Percentiles rank a stretch among this genome's conserved stretches.
phyloP scores from a whole-genome alignment of 2,113 vertebrate genomes.

The Saccopteryx bilineata region DNA sequence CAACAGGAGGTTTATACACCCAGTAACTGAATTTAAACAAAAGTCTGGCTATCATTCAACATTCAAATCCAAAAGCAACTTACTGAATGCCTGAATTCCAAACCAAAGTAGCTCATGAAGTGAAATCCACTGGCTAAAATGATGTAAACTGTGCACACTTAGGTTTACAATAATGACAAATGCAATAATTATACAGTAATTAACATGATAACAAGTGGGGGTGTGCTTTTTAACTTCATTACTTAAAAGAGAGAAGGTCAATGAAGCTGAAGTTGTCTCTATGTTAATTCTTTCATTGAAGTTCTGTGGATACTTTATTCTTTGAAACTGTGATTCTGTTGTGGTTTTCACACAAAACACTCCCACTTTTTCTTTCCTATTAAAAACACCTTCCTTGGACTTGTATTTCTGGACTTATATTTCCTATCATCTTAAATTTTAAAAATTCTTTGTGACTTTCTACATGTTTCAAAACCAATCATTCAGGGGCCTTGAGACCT shows the following conservation, averaged over 20 bases:
- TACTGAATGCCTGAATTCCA: slow-evolving; percentile 34
- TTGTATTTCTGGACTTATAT: slow-evolving; percentile 50
- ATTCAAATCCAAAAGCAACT: slow-evolving; percentile 63
- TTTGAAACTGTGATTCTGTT: background rate
- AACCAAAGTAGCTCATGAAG: slow-evolving; percentile 40
- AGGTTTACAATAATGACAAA: slow-evolving; percentile 22
- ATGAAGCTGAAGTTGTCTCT: background rate
- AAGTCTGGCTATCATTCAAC: slow-evolving; percentile 55
- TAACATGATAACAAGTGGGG: background rate
- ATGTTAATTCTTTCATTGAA: background rate
- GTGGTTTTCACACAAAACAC: background rate
- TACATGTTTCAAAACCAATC: slow-evolving; percentile 50
- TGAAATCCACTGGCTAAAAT: slow-evolving; percentile 31
- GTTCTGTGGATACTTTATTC: background rate
- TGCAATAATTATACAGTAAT: background rate
- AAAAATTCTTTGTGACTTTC: slow-evolving; percentile 9
- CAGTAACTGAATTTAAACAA: slow-evolving; percentile 75
- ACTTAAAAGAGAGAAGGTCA: background rate
- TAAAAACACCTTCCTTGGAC: slow-evolving; percentile 36
- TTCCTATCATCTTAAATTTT: slow-evolving; percentile 4
- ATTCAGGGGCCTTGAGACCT: slow-evolving; percentile 77
- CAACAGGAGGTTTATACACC: slow-evolving; percentile 62
- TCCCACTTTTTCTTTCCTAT: slow-evolving; percentile 34
- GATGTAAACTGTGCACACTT: background rate
- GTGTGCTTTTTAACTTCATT: background rate